phyloP scores from a whole-genome alignment of 2,113 vertebrate species.

The Alosa alosa region DNA sequence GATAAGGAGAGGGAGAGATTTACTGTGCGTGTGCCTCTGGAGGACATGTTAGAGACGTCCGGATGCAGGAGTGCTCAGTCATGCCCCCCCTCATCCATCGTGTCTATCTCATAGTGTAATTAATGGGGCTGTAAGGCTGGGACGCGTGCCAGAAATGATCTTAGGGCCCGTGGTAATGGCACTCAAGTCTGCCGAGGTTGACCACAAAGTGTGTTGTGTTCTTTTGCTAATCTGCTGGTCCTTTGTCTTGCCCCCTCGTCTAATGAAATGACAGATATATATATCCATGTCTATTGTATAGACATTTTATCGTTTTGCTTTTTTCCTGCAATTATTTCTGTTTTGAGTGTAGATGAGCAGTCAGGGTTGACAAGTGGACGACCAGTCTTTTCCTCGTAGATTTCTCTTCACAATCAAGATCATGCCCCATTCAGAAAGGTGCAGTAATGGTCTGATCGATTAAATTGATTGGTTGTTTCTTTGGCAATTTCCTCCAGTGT shows the following conservation, averaged over 20 bases:
- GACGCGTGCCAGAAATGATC: slow-evolving; percentile 35
- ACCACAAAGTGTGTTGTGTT: neutral
- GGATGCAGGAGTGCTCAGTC: slow-evolving; percentile 5
- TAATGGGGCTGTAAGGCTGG: slow-evolving; percentile 28
- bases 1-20: neutral
- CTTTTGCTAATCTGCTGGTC: neutral
- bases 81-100: neutral
- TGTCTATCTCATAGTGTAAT: neutral
- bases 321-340: neutral
- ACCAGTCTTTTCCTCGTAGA: too few relatives aligned
- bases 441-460: neutral
- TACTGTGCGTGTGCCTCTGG: neutral
- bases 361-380: too few relatives aligned
- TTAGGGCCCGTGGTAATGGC: slow-evolving; percentile 17
- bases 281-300: neutral
- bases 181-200: neutral
- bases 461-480: neutral
- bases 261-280: neutral
- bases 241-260: neutral
- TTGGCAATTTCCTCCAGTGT: neutral
- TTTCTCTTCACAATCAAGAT: neutral
- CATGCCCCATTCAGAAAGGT: neutral
- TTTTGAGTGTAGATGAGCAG: neutral
- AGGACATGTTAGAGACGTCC: neutral
- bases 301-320: neutral